These are phyloP conservation scores for Platichthys stellatus DNA, from an alignment of 2,113 vertebrate species.

Conservation along the genomic window DNA sequence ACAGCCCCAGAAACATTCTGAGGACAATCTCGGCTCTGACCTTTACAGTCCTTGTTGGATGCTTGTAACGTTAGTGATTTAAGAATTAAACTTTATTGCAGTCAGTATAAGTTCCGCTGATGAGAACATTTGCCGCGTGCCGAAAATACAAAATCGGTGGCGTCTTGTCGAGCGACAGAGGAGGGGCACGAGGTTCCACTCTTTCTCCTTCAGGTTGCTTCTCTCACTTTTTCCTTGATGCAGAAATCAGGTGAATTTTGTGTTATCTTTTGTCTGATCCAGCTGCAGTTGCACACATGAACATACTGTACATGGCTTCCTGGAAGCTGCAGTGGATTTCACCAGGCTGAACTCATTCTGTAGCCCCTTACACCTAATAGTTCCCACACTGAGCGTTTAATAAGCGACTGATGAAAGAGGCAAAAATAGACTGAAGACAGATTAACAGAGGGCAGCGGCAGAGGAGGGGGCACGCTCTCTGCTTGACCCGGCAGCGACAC, in stretches of 20 bases:
- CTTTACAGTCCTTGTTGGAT: slow-evolving; percentile 29
- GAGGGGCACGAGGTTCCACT: neutral
- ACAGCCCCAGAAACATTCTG: slow-evolving; percentile 9
- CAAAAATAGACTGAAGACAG: slow-evolving; percentile 52
- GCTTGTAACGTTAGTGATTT: slow-evolving; percentile 31
- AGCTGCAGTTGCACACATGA: neutral
- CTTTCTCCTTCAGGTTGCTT: neutral
- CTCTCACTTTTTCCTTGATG: no score
- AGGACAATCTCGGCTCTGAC: slow-evolving; percentile 16
- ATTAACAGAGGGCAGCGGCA: slow-evolving; percentile 41
- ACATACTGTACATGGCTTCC: neutral
- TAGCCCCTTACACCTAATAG: neutral
- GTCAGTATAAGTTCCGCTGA: slow-evolving; percentile 34
- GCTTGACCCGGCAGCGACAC: slow-evolving; percentile 17
- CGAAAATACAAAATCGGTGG: slow-evolving; percentile 18
- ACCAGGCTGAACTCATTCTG: neutral
- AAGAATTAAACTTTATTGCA: slow-evolving; percentile 32
- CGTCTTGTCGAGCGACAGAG: neutral
- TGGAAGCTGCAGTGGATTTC: slow-evolving; percentile 13
- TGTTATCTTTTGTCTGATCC: neutral
- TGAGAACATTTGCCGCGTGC: slow-evolving; percentile 21
- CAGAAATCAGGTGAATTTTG: neutral
- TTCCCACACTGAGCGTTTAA: slow-evolving; percentile 31
- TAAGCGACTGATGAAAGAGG: slow-evolving; percentile 33
- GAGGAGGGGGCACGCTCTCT: neutral